Evolutionary conservation across 2,797 vertebrate genomes (phyloP).

Genomic region (Rhabdophis nuchalis): DNA sequence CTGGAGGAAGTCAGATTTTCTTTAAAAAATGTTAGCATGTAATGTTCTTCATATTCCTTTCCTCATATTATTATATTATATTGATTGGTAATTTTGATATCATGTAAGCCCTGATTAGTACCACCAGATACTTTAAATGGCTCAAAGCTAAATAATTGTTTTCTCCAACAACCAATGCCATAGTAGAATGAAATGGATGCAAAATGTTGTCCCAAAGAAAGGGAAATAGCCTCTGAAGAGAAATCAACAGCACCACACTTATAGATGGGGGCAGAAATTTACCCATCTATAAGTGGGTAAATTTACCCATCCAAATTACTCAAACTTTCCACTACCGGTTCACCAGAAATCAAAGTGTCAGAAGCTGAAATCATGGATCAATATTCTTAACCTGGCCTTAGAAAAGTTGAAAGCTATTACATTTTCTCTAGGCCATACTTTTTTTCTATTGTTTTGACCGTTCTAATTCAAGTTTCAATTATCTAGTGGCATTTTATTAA

Average conservation of each 20-base stretch:
- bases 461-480: neutral
- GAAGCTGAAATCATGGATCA: neutral
- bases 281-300: no score
- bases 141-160: neutral
- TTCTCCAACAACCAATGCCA: neutral
- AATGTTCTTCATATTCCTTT: neutral
- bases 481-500: constrained; percentile 50
- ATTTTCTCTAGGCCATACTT: constrained; percentile 34
- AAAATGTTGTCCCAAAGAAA: neutral
- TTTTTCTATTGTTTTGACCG: constrained; percentile 40
- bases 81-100: neutral
- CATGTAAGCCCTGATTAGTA: neutral
- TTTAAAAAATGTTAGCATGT: neutral
- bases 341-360: no score
- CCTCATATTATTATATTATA: neutral
- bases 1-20: neutral
- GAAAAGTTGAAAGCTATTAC: neutral
- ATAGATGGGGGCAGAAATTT: no score
- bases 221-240: neutral
- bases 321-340: no score
- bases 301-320: no score
- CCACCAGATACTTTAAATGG: neutral
- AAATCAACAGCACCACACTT: neutral
- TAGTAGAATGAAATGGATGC: neutral
- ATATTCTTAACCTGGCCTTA: neutral